phyloP scores from a whole-genome alignment of 2,113 vertebrate species.

The Ammodytes marinus region DNA sequence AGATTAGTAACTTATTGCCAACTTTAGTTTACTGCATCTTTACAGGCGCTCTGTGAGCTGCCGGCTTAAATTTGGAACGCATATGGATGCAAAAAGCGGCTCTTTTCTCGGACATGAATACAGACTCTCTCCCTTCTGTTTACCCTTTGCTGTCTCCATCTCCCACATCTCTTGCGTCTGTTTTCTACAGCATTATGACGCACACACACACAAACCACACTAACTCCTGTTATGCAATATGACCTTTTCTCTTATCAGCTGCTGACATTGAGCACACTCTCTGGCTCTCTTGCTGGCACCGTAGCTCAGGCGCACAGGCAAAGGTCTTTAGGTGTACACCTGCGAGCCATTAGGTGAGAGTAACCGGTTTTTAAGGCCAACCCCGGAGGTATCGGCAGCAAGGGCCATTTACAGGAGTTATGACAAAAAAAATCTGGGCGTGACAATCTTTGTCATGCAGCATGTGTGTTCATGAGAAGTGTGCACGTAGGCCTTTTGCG shows the following conservation, averaged over 20 bases:
- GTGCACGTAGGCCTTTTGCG: not conserved
- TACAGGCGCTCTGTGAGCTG: constrained; percentile 50
- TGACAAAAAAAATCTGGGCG: constrained; percentile 50
- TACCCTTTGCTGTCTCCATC: constrained; percentile 5
- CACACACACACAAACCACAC: constrained; percentile 39
- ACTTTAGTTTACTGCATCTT: constrained; percentile 54
- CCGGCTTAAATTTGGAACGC: constrained; percentile 51
- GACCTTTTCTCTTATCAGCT: constrained; percentile 80
- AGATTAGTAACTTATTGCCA: constrained; percentile 16
- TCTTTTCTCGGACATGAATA: constrained; percentile 34
- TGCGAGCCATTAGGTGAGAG: constrained; percentile 55
- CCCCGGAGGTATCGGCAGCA: not conserved
- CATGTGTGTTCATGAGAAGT: not conserved
- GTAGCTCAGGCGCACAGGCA: constrained; percentile 21
- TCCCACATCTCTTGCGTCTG: constrained; percentile 2
- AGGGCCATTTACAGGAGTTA: constrained; percentile 2
- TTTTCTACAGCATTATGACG: constrained; percentile 62
- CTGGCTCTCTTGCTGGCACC: constrained; percentile 34
- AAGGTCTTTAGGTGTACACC: constrained; percentile 60
- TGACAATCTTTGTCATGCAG: constrained; percentile 53
- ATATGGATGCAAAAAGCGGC: constrained; percentile 43
- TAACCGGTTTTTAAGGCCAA: constrained; percentile 46
- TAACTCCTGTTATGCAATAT: constrained; percentile 69
- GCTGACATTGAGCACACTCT: constrained; percentile 64
- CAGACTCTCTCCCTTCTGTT: not conserved